phyloP scores from a whole-genome alignment of 1,140 invertebrate species.

The Caligus rogercresseyi region DNA sequence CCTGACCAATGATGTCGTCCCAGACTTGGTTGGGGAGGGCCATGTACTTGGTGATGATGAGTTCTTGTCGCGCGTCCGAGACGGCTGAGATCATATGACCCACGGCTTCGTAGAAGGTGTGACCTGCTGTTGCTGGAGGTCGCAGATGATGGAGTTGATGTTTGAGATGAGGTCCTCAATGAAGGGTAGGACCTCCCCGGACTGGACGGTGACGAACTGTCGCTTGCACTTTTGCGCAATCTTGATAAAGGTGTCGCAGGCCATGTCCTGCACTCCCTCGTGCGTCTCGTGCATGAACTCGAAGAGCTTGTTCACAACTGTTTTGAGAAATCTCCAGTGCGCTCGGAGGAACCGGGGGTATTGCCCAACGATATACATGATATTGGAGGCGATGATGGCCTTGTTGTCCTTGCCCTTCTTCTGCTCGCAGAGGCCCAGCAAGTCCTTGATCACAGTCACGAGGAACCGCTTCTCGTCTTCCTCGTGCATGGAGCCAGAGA shows the following conservation, averaged over 20 bases:
- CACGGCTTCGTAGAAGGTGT: slow-evolving; percentile 99
- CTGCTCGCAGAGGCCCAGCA: slow-evolving; percentile 94
- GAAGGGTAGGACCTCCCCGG: slow-evolving; percentile 89
- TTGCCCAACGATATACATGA: slow-evolving; percentile 99
- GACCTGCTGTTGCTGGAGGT: slow-evolving; percentile 92
- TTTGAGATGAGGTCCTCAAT: slow-evolving; percentile 95
- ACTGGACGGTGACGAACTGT: slow-evolving; percentile 92
- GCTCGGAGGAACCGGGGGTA: slow-evolving; percentile 94
- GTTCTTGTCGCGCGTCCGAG: slow-evolving; percentile 70
- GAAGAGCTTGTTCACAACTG: slow-evolving; percentile 98
- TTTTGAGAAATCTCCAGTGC: slow-evolving; percentile 99
- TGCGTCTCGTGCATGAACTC: slow-evolving; percentile 99
- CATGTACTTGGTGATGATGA: slow-evolving; percentile 95
- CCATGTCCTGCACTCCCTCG: slow-evolving; percentile 98
- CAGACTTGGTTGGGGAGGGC: slow-evolving; percentile 92
- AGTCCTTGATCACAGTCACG: slow-evolving; percentile 96
- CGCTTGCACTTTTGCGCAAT: slow-evolving; percentile 96
- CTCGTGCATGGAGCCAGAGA: slow-evolving; percentile 96
- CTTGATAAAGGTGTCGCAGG: slow-evolving; percentile 99
- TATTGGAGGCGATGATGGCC: slow-evolving; percentile 98
- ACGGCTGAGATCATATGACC: slow-evolving; percentile 97
- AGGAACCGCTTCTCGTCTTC: slow-evolving; percentile 98
- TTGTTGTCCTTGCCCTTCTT: slow-evolving; percentile 99
- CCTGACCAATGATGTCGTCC: slow-evolving; percentile 96
- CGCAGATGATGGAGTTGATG: slow-evolving; percentile 94